phyloP scores from a whole-genome alignment of 2,888 invertebrate species.

The Melipona beecheii region DNA sequence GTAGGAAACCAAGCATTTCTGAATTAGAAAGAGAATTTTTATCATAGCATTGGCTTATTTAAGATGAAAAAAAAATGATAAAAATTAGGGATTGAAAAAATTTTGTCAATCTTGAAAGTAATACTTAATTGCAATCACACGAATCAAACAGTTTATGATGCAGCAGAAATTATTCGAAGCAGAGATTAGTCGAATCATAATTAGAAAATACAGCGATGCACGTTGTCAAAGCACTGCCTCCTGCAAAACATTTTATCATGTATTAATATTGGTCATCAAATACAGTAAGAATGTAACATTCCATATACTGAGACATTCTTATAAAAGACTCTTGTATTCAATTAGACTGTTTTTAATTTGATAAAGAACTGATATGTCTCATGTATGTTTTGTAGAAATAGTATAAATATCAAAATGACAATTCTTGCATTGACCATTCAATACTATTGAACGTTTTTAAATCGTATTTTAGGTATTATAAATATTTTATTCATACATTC shows the following conservation, averaged over 20 bases:
- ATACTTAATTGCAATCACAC: conserved; percentile 34
- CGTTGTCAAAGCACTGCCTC: conserved; percentile 75
- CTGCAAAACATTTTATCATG: conserved; percentile 65
- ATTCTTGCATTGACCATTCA: conserved; percentile 33
- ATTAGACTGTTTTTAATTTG: conserved; percentile 64
- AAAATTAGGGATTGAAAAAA: conserved; percentile 25
- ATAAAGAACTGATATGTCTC: conserved; percentile 50
- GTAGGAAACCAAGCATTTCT: conserved; percentile 85
- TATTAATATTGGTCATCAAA: conserved; percentile 52
- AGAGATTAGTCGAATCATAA: conserved; percentile 35
- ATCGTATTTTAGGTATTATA: conserved; percentile 40
- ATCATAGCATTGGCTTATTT: conserved; percentile 85
- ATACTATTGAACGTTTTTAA: conserved; percentile 32
- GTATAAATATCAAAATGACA: conserved; percentile 37
- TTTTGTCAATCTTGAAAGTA: conserved; percentile 62
- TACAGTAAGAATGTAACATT: conserved; percentile 65
- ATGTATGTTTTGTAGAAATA: conserved; percentile 47
- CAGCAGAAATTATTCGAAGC: conserved; percentile 41
- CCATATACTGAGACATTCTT: conserved; percentile 53
- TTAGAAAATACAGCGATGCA: conserved; percentile 57
- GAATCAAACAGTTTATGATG: conserved; percentile 45
- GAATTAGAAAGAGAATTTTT: conserved; percentile 86
- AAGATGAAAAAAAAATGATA: conserved; percentile 61
- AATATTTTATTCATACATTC: conserved; percentile 60
- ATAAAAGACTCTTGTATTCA: conserved; percentile 42